Evolutionary conservation across 2,888 invertebrate genomes (phyloP), one percentile per base, ranked within the genome.

Genomic region (Acanthosepion lycidas): DNA sequence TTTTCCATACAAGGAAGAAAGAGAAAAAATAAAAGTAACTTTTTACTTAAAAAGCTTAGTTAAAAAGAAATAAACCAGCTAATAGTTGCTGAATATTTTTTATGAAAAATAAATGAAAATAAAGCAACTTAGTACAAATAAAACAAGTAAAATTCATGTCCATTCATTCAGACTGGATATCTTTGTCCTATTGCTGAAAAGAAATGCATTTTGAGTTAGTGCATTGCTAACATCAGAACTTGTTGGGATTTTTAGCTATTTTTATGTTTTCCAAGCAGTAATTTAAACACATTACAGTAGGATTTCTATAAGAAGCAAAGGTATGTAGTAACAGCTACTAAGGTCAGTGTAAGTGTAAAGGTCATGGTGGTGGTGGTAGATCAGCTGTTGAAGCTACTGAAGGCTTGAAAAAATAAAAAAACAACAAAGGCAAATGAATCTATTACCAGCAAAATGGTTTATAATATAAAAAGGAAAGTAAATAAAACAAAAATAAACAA

Each of bases 251-350:
- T 42, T 42, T 78, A 33, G 78, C 15, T n/a, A 15, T 33, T 23
- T n/a, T 78, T 78, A 78, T 33, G n/a, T 78, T 78, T 78, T n/a
- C 78, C 78, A 78, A 78, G 78, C 78, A 78, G 78, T n/a, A 78
- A 33, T 78, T n/a, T 78, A 18, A 78, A 78, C n/a, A 78, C 15
- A 78, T 78, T 78, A 33, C 33, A 78, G 18, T 78, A n/a, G n/a
- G n/a, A 78, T 78, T 78, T 78, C 78, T 78, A 78, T 78, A n/a
- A 78, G n/a, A 4, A 33, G 78, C 78, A 33, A 78, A 78, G n/a
- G 78, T n/a, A 78, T 78, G 78, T n/a, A n/a, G 78, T 15, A 78
- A n/a, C 5, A 78, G n/a, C 78, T 78, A 78, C n/a, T 78, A 78
- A 78, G 78, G 78, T n/a, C 78, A 78, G 78, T 78, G 78, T 78